These are phyloP conservation scores for Zaprionus ornatus DNA, from an alignment of 1,140 invertebrate species.

Conservation along the genomic window DNA sequence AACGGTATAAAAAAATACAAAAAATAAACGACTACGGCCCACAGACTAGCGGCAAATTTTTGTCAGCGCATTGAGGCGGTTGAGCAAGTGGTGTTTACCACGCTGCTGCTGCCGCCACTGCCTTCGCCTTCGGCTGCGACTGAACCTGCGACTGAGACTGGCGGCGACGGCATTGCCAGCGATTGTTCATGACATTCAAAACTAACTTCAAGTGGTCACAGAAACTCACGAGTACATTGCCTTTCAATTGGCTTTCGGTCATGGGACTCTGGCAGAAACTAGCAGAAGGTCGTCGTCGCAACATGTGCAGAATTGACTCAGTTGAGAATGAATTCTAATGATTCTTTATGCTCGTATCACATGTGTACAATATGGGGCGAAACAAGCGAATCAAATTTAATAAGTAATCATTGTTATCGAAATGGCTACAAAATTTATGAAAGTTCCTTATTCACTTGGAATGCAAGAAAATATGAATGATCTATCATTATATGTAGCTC, in stretches of 20 bases:
- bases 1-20: constrained; percentile 47
- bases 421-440: neutral
- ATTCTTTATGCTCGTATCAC: constrained; percentile 2
- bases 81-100: constrained; percentile 52
- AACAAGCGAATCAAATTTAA: neutral
- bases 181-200: constrained; percentile 82
- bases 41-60: constrained; percentile 65
- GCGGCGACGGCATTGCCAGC: constrained; percentile 45
- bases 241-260: constrained; percentile 38
- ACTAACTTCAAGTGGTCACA: constrained; percentile 59
- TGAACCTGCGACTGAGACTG: constrained; percentile 4
- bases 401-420: neutral
- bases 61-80: constrained; percentile 60
- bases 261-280: constrained; percentile 22
- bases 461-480: neutral
- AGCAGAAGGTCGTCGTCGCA: constrained; percentile 20
- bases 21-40: constrained; percentile 28
- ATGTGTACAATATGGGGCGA: neutral
- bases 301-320: constrained; percentile 18
- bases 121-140: constrained; percentile 8
- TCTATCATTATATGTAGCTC: neutral
- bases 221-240: constrained; percentile 44
- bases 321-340: constrained; percentile 32
- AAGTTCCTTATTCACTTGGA: neutral
- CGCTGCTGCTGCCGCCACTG: neutral